A percentile compares a stretch with the other conserved stretches of the same genome.
Conservation (phyloP, 2,888 invertebrate genomes). For the Punctoribates punctum region DNA sequence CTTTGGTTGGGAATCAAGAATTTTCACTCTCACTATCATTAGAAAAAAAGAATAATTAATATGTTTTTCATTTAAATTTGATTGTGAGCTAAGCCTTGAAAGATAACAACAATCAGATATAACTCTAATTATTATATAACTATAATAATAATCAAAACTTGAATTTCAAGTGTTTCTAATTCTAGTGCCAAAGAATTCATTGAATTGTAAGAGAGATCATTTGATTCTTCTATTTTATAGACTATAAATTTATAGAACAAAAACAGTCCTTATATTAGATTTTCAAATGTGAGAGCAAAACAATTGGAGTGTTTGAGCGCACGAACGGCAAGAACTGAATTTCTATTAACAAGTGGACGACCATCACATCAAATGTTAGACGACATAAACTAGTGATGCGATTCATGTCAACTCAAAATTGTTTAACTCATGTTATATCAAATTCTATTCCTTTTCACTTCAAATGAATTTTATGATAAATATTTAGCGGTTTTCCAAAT, state of each 20-base stretch:
- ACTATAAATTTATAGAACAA: conserved; percentile 6
- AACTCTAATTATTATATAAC: conserved; percentile 20
- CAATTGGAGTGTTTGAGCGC: not conserved
- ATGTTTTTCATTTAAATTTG: not conserved
- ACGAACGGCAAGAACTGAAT: not conserved
- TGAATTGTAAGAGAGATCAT: not conserved
- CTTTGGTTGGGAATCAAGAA: not conserved
- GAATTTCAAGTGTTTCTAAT: conserved; percentile 5
- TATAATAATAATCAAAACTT: not conserved
- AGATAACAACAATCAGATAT: not conserved
- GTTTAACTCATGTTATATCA: not conserved
- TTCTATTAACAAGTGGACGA: conserved; percentile 10
- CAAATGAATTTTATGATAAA: not conserved
- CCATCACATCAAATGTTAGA: not conserved
- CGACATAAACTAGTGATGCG: conserved; percentile 7
- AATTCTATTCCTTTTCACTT: not conserved
- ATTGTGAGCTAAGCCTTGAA: not conserved
- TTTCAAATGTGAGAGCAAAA: not conserved
- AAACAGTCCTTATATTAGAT: not conserved
- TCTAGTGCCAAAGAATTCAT: not conserved
- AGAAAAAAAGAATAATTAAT: conserved; percentile 2
- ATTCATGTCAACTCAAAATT: not conserved
- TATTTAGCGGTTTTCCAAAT: conserved; percentile 12
- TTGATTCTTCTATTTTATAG: not conserved
- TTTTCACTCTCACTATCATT: conserved; percentile 1